A percentile compares a stretch with the other conserved stretches of the same genome.
Conservation (phyloP, 2,113 vertebrate genomes). For the Stegastes partitus region DNA sequence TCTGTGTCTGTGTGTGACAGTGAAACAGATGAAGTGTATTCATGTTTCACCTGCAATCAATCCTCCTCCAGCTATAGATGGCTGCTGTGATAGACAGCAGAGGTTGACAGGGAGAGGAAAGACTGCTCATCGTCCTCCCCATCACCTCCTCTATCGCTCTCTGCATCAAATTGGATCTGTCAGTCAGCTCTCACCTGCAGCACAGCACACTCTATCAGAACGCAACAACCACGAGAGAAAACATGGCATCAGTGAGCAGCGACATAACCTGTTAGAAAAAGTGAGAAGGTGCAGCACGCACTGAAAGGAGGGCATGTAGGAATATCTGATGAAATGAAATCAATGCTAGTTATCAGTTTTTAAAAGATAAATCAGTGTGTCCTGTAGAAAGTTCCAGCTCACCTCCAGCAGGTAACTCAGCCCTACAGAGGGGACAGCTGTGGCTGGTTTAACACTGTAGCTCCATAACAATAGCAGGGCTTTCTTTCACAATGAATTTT, state of each 20-base stretch:
- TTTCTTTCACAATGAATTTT: slow-evolving; percentile 60
- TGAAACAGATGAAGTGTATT: slow-evolving; percentile 28
- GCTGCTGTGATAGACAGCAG: slow-evolving; percentile 58
- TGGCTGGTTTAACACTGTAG: slow-evolving; percentile 33
- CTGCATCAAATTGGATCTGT: slow-evolving; percentile 69
- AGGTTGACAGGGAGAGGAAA: slow-evolving; percentile 52
- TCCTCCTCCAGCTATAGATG: slow-evolving; percentile 56
- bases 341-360: slow-evolving; percentile 19
- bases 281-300: background rate
- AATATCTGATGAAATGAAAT: slow-evolving; percentile 33
- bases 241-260: background rate
- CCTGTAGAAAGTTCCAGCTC: slow-evolving; percentile 37
- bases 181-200: slow-evolving; percentile 49
- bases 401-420: slow-evolving; percentile 5
- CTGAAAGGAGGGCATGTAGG: slow-evolving; percentile 11
- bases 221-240: slow-evolving; percentile 3
- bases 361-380: slow-evolving; percentile 42
- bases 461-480: slow-evolving; percentile 24
- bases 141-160: slow-evolving; percentile 52
- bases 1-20: background rate
- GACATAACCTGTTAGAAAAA: background rate
- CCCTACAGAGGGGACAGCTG: slow-evolving; percentile 24
- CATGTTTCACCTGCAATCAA: slow-evolving; percentile 28
- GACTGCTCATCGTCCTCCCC: slow-evolving; percentile 36
- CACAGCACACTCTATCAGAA: slow-evolving; percentile 28